Evolutionary conservation across 2,888 invertebrate genomes (phyloP), one percentile per base, ranked within the genome.

Genomic region (Nebria brevicollis): DNA sequence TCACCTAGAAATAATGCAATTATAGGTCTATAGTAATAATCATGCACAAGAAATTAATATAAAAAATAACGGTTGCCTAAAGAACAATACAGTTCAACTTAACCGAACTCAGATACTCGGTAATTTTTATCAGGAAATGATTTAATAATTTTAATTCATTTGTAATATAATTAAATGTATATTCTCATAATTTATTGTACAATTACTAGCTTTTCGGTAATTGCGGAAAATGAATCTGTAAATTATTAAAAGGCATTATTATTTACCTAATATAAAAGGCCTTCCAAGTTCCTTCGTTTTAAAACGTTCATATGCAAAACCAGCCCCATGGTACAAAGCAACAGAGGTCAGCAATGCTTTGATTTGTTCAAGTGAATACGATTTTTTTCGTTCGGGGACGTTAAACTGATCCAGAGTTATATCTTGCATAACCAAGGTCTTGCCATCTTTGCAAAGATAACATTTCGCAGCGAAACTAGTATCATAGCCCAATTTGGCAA

Each of bases 291-390:
- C 20, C 20, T 20, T 20, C 20, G 20, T 20, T 20, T 20, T 86
- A 10, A 85, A 86, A 82, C 89, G 88, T 86, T 92, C 92, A 83
- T 88, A 91, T 72, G 91, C 86, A 11, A 92, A 88, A 5, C 90
- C 88, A n/a, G 89, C 87, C 0, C 90, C 89, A 81, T 92, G 92
- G 83, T 92, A 90, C 20, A 20, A 20, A 0, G 92, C 90, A 54
- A 92, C 84, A 2, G 90, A 88, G 80, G 87, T 87, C 74, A 92
- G 85, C 54, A 91, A 90, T 84, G 89, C 87, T 43, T 89, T 84
- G 11, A 90, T 91, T 83, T 92, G 91, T 0, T 88, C 86, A 76
- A 89, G 86, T 82, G 91, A 91, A 74, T 91, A 90, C 1, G 85
- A 81, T 78, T 89, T 87, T 26, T 89, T 84, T 72, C 86, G 86